Evolutionary conservation across 2,888 invertebrate species (phyloP), one percentile per base, ranked within the genome.

Genomic region (Iphiclides podalirius): DNA sequence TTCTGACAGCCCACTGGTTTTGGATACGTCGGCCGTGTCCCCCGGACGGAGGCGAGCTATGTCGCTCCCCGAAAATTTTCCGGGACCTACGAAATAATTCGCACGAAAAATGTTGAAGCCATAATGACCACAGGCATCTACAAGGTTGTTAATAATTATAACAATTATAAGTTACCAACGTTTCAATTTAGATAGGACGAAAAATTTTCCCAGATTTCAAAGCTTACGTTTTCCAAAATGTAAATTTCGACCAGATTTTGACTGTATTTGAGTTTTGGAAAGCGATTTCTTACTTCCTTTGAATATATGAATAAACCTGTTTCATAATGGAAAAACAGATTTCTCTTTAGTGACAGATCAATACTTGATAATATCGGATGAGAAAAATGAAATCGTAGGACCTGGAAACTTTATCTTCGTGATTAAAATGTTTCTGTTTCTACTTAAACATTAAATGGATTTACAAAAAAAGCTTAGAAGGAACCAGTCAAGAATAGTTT

Each of bases 1-100:
- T 83, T 84, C 72, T 84, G 85, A 84, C 85, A 84, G 76, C 72
- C 68, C 61, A 59, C 52, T 61, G 63, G 60, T 62, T 59, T 58
- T 53, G 63, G 63, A 61, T 59, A 40, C 45, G 37, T 36, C 45
- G 31, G 17, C 55, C 59, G 55, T 57, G 65, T 60, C 63, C 72
- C 70, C 67, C 62, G 63, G 66, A 65, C 68, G 66, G 72, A 72
- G 67, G 70, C 67, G 64, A 66, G 66, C 66, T 61, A 64, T 65
- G 73, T 72, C 67, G 70, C 70, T 64, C 59, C 57, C 52, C 58
- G 53, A 56, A 59, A 61, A 36, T 37, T 46, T 23, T 33, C 17
- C 12, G 2, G 44, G 12, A 28, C 6, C 28, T 9, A n/a, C n/a
- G 8, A 4, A 33, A 37, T 16, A 31, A 20, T 33, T 15, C 28